A percentile compares a stretch with the other conserved stretches of the same genome.
Conservation (phyloP, 2,888 invertebrate species). For the Acronicta leporina region DNA sequence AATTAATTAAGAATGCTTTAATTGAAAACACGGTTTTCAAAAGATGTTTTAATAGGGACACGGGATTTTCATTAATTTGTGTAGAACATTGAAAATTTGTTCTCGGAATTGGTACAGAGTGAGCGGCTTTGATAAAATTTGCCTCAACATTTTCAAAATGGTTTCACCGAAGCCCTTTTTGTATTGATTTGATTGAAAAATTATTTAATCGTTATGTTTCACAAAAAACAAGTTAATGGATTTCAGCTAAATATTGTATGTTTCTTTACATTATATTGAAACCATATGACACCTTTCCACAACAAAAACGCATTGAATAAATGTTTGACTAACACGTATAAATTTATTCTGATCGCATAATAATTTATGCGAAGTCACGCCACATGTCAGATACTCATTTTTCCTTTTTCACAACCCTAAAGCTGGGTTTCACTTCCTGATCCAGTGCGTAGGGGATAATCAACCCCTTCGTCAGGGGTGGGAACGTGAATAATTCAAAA, state of each 20-base stretch:
- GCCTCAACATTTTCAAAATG: conserved; percentile 14
- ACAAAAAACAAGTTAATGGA: too few species aligned
- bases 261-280: not conserved
- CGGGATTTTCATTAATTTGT: conserved; percentile 37
- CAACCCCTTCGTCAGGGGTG: conserved; percentile 71
- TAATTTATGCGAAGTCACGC: conserved; percentile 49
- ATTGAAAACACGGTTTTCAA: conserved; percentile 37
- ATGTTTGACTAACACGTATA: conserved; percentile 20
- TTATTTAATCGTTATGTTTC: too few species aligned
- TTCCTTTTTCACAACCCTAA: conserved; percentile 54
- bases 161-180: too few species aligned
- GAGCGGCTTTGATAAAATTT: conserved; percentile 31
- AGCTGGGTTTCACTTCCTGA: conserved; percentile 68
- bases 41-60: conserved; percentile 47
- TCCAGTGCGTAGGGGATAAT: conserved; percentile 68
- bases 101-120: conserved; percentile 12
- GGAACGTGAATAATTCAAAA: conserved; percentile 77
- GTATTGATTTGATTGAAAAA: too few species aligned
- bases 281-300: not conserved
- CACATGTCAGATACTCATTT: conserved; percentile 59
- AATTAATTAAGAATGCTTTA: conserved; percentile 32
- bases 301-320: conserved; percentile 26
- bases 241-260: too few species aligned
- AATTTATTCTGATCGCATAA: conserved; percentile 24
- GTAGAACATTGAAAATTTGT: conserved; percentile 25